These are phyloP conservation scores for Petrocephalus schoutedeni DNA, from an alignment of 2,797 vertebrate genomes.

Conservation along the genomic window DNA sequence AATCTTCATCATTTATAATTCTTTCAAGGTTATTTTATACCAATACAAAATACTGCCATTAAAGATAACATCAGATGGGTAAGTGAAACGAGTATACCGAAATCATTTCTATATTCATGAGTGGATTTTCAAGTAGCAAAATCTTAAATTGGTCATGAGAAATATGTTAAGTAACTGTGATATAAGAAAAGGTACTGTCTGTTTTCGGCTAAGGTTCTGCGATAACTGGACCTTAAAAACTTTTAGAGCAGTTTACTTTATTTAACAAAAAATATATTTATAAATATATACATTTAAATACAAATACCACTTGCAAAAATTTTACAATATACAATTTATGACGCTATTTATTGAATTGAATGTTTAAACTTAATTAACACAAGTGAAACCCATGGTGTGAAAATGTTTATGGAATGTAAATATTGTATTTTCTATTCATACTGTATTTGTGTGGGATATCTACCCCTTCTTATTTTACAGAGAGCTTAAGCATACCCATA, in stretches of 20 bases:
- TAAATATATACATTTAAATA: background rate
- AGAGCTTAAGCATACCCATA: slow-evolving; percentile 46
- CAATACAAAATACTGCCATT: slow-evolving; percentile 24
- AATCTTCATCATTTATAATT: slow-evolving; percentile 23
- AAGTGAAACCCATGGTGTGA: background rate
- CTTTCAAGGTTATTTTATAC: slow-evolving; percentile 28
- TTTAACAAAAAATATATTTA: background rate
- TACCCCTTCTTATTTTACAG: slow-evolving; percentile 33
- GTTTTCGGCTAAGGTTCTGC: background rate
- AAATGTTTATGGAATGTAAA: background rate
- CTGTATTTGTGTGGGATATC: background rate
- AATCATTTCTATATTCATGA: no score
- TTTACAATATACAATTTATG: background rate
- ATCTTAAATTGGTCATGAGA: background rate
- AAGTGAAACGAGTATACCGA: slow-evolving; percentile 40
- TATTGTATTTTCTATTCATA: background rate
- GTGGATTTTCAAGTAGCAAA: background rate
- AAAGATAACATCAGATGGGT: slow-evolving; percentile 43
- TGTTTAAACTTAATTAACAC: background rate
- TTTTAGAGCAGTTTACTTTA: background rate
- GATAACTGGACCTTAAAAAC: background rate
- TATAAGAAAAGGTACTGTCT: background rate
- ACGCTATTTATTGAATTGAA: background rate
- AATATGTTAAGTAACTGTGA: background rate
- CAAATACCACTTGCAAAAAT: background rate